phyloP scores from a whole-genome alignment of 2,113 vertebrate genomes.

The Oriolus oriolus region DNA sequence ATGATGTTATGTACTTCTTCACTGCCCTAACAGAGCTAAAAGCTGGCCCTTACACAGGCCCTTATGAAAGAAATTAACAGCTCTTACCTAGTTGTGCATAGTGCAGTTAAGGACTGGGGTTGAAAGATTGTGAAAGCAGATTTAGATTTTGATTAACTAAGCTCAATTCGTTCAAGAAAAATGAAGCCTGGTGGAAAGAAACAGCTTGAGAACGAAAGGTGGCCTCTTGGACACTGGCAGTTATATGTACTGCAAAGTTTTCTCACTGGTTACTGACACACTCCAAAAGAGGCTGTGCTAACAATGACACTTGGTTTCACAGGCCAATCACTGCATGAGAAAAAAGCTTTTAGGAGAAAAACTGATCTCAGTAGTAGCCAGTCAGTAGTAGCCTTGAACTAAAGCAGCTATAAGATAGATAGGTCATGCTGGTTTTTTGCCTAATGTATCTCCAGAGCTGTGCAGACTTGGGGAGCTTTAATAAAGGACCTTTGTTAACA shows the following conservation, averaged over 20 bases:
- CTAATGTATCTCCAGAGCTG: not conserved
- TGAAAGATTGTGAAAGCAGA: not conserved
- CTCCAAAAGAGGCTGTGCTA: not conserved
- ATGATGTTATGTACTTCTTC: not conserved
- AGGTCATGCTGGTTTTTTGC: not conserved
- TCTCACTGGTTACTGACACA: not conserved
- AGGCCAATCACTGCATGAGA: not conserved
- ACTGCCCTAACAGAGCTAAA: not conserved
- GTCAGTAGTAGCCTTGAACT: not conserved
- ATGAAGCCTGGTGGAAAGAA: not conserved
- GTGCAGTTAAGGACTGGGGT: not conserved
- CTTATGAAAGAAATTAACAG: not conserved
- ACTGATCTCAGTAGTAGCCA: not conserved
- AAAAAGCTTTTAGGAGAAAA: not conserved
- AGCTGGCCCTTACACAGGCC: accelerated
- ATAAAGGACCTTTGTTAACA: not conserved
- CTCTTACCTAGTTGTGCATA: not conserved
- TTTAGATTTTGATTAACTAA: not conserved
- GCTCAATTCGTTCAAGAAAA: not conserved
- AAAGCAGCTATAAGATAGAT: not conserved
- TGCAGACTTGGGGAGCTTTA: not conserved
- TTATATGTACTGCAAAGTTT: not conserved
- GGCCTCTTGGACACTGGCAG: not conserved
- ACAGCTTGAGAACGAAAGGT: not conserved
- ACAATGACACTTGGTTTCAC: not conserved